Evolutionary conservation across 2,113 vertebrate genomes (phyloP).

Genomic region (Parotia lawesii): DNA sequence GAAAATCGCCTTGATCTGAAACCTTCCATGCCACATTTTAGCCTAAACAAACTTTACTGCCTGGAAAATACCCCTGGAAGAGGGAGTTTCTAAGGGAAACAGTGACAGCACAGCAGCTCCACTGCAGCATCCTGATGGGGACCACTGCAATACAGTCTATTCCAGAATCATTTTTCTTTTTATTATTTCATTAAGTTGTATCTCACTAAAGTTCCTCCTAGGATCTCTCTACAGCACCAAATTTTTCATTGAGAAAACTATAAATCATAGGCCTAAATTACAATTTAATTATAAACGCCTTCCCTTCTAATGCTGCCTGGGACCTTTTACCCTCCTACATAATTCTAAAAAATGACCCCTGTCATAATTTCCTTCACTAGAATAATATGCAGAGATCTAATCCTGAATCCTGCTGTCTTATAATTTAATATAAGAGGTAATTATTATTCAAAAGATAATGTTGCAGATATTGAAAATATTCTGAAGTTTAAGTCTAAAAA

Average conservation of each 20-base stretch:
- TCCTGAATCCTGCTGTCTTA: conserved; percentile 81
- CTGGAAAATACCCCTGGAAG: conserved; percentile 11
- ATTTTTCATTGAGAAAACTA: conserved; percentile 85
- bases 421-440: conserved; percentile 82
- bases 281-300: conserved; percentile 98
- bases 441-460: conserved; percentile 82
- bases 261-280: conserved; percentile 95
- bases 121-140: conserved; percentile 21
- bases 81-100: conserved; percentile 22
- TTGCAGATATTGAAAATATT: conserved; percentile 81
- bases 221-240: conserved; percentile 80
- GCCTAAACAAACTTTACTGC: background rate
- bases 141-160: conserved; percentile 61
- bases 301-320: conserved; percentile 94
- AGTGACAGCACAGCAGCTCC: conserved; percentile 18
- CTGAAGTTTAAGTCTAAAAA: conserved; percentile 70
- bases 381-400: conserved; percentile 82
- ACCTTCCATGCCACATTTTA: background rate
- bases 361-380: conserved; percentile 85
- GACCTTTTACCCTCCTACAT: conserved; percentile 92
- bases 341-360: conserved; percentile 96
- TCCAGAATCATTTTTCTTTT: conserved; percentile 82
- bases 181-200: conserved; percentile 99
- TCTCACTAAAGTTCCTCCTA: conserved; percentile 83
- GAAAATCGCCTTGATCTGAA: background rate